These are phyloP conservation scores for Aproaerema taeniolella DNA, from an alignment of 2,888 invertebrate genomes.

Conservation along the genomic window DNA sequence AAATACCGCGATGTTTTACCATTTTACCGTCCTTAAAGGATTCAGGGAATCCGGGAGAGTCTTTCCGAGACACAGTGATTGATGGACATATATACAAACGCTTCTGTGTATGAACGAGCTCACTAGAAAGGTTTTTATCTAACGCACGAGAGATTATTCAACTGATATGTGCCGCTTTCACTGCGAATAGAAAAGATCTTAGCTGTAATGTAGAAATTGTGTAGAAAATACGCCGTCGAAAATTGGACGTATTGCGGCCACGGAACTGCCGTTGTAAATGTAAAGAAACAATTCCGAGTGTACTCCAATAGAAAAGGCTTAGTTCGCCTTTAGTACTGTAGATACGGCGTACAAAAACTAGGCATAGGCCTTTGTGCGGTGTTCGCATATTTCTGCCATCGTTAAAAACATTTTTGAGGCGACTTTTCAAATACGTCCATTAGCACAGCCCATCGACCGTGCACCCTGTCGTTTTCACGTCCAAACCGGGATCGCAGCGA, in stretches of 20 bases:
- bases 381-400: too few species aligned
- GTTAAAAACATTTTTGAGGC: too few species aligned
- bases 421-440: constrained; percentile 4
- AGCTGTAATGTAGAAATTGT: constrained; percentile 1
- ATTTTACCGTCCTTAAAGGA: constrained; percentile 2
- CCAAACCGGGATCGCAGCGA: background rate
- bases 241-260: too few species aligned
- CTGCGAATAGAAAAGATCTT: constrained; percentile 10
- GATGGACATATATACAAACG: constrained; percentile 12
- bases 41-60: background rate
- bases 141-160: constrained; percentile 12
- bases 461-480: constrained; percentile 3
- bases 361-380: too few species aligned
- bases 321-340: background rate
- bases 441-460: constrained; percentile 1
- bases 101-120: background rate
- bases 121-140: constrained; percentile 10
- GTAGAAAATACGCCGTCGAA: constrained; percentile 2
- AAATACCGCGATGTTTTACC: background rate
- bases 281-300: too few species aligned
- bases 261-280: too few species aligned
- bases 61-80: constrained; percentile 3
- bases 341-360: too few species aligned
- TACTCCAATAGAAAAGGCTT: too few species aligned
- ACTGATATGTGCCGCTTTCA: constrained; percentile 12